Percentiles rank a stretch among this genome's conserved stretches.
Conservation (phyloP, 2,888 invertebrate species). For the Timandra comae region DNA sequence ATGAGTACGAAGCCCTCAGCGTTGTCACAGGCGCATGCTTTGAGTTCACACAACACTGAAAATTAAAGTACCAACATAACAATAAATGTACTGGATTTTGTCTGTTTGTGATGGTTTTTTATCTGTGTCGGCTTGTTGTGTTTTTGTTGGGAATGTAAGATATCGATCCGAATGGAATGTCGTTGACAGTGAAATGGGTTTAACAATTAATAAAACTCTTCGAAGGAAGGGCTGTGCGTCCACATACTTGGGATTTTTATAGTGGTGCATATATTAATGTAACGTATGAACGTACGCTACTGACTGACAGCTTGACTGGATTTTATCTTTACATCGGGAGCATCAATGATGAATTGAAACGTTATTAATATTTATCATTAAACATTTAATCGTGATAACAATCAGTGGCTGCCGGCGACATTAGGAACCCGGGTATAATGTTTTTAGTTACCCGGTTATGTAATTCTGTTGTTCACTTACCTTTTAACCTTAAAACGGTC, state of each 20-base stretch:
- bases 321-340: conserved; percentile 13
- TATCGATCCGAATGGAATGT: conserved; percentile 64
- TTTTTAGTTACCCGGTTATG: no score
- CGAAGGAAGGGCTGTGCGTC: conserved; percentile 42
- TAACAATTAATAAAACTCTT: conserved; percentile 72
- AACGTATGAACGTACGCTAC: conserved; percentile 22
- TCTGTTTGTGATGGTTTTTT: conserved; percentile 56
- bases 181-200: conserved; percentile 74
- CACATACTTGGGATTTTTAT: conserved; percentile 43
- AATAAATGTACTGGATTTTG: conserved; percentile 55
- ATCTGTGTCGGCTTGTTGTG: conserved; percentile 59
- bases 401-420: no score
- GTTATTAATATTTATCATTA: background rate
- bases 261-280: conserved; percentile 24
- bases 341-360: conserved; percentile 17
- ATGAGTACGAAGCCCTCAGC: conserved; percentile 50
- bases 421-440: no score
- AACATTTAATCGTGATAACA: no score
- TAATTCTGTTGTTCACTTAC: no score
- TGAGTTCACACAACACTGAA: conserved; percentile 73
- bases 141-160: conserved; percentile 50
- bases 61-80: conserved; percentile 65
- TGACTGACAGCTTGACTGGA: conserved; percentile 23
- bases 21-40: conserved; percentile 61
- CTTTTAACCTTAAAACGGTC: no score